phyloP scores from a whole-genome alignment of 2,888 invertebrate species.

The Adineta ricciae region DNA sequence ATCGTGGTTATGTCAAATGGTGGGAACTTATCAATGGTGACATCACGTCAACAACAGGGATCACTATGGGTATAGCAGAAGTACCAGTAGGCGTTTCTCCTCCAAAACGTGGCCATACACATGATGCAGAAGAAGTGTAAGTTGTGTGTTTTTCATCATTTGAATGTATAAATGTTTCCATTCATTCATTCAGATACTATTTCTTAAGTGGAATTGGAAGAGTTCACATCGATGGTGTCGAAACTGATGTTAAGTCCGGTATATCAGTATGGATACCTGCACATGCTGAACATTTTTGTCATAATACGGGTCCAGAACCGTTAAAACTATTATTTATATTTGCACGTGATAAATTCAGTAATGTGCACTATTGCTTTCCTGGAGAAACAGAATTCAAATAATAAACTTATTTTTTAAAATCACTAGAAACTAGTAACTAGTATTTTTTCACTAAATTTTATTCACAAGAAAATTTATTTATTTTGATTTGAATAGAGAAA shows the following conservation, averaged over 20 bases:
- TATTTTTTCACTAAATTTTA: neutral
- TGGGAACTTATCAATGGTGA: slow-evolving; percentile 1
- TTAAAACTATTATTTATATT: neutral
- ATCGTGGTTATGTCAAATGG: neutral
- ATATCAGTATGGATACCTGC: neutral
- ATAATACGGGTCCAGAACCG: neutral
- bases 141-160: neutral
- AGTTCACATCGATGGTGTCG: neutral
- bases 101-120: neutral
- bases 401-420: neutral
- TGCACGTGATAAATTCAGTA: neutral
- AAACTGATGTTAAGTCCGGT: neutral
- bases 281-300: neutral
- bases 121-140: neutral
- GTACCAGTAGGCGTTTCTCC: neutral
- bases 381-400: neutral
- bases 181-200: neutral
- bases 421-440: neutral
- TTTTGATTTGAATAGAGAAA: no score
- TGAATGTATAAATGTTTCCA: neutral
- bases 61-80: neutral
- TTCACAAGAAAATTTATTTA: no score
- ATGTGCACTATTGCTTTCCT: neutral
- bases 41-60: neutral
- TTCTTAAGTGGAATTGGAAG: neutral